phyloP scores from a whole-genome alignment of 2,113 vertebrate species.

The Charadrius vociferus region DNA sequence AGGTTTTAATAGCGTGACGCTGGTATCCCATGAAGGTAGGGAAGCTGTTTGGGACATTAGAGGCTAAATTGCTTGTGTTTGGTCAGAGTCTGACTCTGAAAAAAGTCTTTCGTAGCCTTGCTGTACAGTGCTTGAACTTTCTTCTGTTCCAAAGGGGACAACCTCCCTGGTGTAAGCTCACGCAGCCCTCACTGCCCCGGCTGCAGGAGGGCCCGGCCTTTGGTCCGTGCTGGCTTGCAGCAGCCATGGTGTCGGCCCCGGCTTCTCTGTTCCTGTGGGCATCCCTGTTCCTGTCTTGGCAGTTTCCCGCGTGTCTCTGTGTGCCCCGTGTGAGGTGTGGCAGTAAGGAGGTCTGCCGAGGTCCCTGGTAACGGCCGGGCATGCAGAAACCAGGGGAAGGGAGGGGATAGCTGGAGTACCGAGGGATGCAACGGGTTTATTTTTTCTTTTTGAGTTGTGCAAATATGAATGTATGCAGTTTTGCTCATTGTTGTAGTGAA shows the following conservation, averaged over 20 bases:
- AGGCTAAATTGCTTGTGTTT: not conserved
- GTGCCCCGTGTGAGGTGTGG: not conserved
- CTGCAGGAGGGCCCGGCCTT: not conserved
- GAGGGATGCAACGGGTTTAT: not conserved
- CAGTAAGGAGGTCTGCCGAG: not conserved
- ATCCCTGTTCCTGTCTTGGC: not conserved
- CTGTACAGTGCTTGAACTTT: not conserved
- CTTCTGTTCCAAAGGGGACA: not conserved
- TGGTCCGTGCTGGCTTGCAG: fast-evolving
- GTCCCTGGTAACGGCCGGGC: not conserved
- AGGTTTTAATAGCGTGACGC: not conserved
- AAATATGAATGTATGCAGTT: fast-evolving
- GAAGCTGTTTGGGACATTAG: not conserved
- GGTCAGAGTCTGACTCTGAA: not conserved
- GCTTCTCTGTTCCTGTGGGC: not conserved
- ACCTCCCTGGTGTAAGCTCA: not conserved
- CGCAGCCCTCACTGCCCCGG: not conserved
- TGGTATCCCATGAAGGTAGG: not conserved
- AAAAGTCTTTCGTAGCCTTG: not conserved
- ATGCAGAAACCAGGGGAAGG: fast-evolving
- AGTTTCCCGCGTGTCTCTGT: fast-evolving
- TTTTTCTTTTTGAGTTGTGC: not conserved
- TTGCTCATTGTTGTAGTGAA: not conserved
- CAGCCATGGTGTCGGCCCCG: fast-evolving
- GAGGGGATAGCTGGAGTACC: not conserved